Evolutionary conservation across 2,888 invertebrate genomes (phyloP), one percentile per base, ranked within the genome.

Genomic region (Agriopis leucophaearia): DNA sequence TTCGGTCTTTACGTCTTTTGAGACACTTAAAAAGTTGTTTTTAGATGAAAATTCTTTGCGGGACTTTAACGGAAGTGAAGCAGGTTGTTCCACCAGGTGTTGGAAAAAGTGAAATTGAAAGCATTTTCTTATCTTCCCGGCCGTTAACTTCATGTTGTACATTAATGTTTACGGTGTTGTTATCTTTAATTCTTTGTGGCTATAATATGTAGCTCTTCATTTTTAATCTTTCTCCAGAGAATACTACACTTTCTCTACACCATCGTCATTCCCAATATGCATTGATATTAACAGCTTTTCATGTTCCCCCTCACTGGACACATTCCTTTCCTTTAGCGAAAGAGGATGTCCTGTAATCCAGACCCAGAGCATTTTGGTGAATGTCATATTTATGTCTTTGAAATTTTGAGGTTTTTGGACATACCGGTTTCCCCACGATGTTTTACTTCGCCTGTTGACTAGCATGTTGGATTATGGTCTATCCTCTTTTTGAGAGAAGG

Each of bases 1-100:
- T 76, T 76, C 60, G 70, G 74, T 70, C 73, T 72, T 69, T 69
- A 50, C 72, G 61, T 69, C 66, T 73, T 74, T 70, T 66, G 64
- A 69, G 64, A 67, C 70, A 69, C 57, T 67, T 67, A 62, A 69
- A 66, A 72, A 69, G 66, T 64, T 69, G 69, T 73, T 73, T 70
- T 27, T 76, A 74, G 73, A 73, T 76, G 73, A 73, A 76, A 73
- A 73, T 72, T 72, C 72, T 75, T 72, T 72, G 72, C 69, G 68
- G 64, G 69, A 71, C 67, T 73, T 70, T 65, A 63, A 73, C 70
- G 67, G 71, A 64, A 71, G 71, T 66, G 58, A 70, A 71, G 65
- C 67, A 71, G 56, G 65, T 70, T 73, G 67, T 56, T 66, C 66
- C 47, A 57, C 45, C 71, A 72, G 68, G 69, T 72, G 72, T 72